Evolutionary conservation across 2,113 vertebrate genomes (phyloP), one percentile per base, ranked within the genome.

Genomic region (Corythaixoides concolor): DNA sequence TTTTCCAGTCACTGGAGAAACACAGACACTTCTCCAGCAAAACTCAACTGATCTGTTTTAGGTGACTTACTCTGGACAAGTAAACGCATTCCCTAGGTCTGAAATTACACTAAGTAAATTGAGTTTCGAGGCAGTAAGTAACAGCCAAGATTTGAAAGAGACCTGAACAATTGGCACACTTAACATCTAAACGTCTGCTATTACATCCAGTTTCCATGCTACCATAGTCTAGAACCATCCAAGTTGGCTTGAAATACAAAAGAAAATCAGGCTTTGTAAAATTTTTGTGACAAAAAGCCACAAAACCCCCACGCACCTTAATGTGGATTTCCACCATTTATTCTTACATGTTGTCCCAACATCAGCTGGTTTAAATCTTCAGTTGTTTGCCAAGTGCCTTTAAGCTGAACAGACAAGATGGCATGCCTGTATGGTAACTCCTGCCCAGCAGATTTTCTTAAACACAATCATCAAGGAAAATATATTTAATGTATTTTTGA

Each of bases 71-170:
- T 70, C 13, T 67, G 32, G 37, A 55, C 39, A 69, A 32, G 17
- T 19, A 24, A 10, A 19, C 0, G 0, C 28, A 3, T 73, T 83
- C 49, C 19, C 39, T 28, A 60, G 14, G 7, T 52, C 30, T 68
- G 33, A 41, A 56, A 79, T 6, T 88, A 24, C 33, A 45, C 8
- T 26, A 72, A 24, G 6, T 21, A 30, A 94, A 63, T n/a, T 85
- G 6, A 22, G 5, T 35, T 60, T 69, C 11, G 9, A 15, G 30
- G 45, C 39, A 69, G 30, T 20, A 90, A 52, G 24, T 14, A 76
- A 60, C 2, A 47, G 24, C 30, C 39, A 68, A 5, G 33, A 12
- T 58, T 27, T 20, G 19, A 89, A 91, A 76, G 12, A 5, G 15
- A 53, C 27, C 15, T 26, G 35, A 52, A 23, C 11, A 45, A 23